Conservation (phyloP, 2,113 vertebrate species). For the Hippolais icterina region DNA sequence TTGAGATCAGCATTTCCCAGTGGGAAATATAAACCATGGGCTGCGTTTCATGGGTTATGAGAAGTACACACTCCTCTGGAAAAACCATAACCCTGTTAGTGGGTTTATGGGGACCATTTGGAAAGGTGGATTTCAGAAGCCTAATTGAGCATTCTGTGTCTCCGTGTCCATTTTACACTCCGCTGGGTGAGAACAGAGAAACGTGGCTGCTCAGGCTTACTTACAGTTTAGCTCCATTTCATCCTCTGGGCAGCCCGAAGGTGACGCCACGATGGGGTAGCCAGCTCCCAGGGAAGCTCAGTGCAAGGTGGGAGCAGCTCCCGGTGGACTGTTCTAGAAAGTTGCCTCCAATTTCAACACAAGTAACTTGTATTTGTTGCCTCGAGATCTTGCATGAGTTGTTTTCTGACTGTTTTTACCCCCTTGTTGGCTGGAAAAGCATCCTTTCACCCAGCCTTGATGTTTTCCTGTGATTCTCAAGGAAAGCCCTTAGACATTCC, state of each 20-base stretch:
- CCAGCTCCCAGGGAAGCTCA: not conserved
- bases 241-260: not conserved
- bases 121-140: slow-evolving; percentile 56
- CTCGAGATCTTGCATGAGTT: accelerated
- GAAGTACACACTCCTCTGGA: not conserved
- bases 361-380: accelerated
- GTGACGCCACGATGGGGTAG: not conserved
- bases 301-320: not conserved
- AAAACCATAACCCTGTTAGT: not conserved
- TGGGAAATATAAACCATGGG: not conserved
- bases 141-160: slow-evolving; percentile 44
- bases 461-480: not conserved
- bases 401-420: not conserved
- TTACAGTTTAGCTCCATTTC: slow-evolving; percentile 45
- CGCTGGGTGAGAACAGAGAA: slow-evolving; percentile 40
- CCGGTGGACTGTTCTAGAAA: not conserved
- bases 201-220: not conserved
- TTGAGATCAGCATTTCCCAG: not conserved
- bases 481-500: not conserved
- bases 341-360: not conserved
- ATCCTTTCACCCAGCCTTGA: not conserved
- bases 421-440: not conserved
- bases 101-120: not conserved
- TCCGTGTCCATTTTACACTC: slow-evolving; percentile 50
- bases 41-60: accelerated